These are phyloP conservation scores for Melieria omissa DNA, from an alignment of 2,888 invertebrate genomes.

Conservation along the genomic window DNA sequence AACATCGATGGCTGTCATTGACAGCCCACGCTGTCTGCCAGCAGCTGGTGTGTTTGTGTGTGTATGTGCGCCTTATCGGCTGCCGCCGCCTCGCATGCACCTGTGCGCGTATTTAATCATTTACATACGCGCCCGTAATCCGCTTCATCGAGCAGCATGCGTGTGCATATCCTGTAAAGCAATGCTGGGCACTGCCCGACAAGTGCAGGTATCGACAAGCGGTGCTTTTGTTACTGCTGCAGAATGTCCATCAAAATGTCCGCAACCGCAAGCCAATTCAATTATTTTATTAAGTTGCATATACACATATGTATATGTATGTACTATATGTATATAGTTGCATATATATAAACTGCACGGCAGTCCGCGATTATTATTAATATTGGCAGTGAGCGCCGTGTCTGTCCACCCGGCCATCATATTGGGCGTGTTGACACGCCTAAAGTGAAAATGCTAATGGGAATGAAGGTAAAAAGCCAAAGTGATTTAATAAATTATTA, in stretches of 20 bases:
- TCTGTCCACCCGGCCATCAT: too few relatives aligned
- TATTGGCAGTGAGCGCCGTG: not conserved
- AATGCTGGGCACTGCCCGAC: not conserved
- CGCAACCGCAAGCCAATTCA: slow-evolving; percentile 31
- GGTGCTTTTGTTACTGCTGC: slow-evolving; percentile 4
- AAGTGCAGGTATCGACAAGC: not conserved
- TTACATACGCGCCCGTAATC: not conserved
- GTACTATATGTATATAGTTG: not conserved
- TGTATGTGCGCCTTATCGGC: fast-evolving
- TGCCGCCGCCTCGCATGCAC: not conserved
- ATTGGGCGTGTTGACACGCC: too few relatives aligned
- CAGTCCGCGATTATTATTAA: not conserved
- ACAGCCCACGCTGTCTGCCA: not conserved
- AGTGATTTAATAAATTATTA: too few relatives aligned
- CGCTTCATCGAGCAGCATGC: not conserved
- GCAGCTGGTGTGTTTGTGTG: not conserved
- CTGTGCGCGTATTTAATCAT: not conserved
- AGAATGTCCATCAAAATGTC: slow-evolving; percentile 19
- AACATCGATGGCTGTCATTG: slow-evolving; percentile 11
- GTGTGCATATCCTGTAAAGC: not conserved
- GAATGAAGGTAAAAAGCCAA: too few relatives aligned
- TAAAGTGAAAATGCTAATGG: too few relatives aligned
- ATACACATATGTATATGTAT: not conserved
- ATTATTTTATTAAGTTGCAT: slow-evolving; percentile 31
- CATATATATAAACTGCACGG: not conserved